Base-by-base conservation (phyloP, 2,113 vertebrate species). In the Chascanopsetta lugubris region DNA sequence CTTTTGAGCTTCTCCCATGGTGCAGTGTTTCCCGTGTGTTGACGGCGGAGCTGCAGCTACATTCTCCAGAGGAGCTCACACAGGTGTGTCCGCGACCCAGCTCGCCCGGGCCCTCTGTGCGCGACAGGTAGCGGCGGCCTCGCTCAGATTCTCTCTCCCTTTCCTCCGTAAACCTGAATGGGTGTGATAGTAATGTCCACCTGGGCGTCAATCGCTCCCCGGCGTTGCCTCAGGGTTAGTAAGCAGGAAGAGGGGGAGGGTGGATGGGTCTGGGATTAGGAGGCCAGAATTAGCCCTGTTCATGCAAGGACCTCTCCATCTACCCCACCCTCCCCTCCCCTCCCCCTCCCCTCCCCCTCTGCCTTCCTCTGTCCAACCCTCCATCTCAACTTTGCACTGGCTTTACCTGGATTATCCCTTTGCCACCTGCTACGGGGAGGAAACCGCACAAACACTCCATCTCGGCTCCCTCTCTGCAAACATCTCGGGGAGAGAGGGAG, bases 1-100 rank as follows among this genome's bases (percentile, higher is more conserved):
- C 93, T 94, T 94, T 86, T 94, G 92, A 87, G 89, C 91, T 87
- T 95, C 94, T 71, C 93, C 93, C 94, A 95, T 94, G 83, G 82
- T 93, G 76, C 54, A 42, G 73, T 72, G 66, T 87, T 62, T 86
- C 65, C 75, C 84, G 54, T 77, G 63, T 69, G 65, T 67, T 45
- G 67, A 48, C 67, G 69, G 24, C 48, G 73, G 49, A 67, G 72
- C 82, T 76, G 70, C 71, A 83, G 25, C 91, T 92, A 82, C 53
- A 91, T 92, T 91, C 90, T 91, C 84, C 80, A 82, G 63, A 63
- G 38, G 75, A 55, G 62, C 73, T 72, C 59, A 50, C 75, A 75
- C 71, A 78, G 73, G 79, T 79, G 69, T 45, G 29, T 67, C 25
- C 32, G 60, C 38, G 67, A 29, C 81, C 53, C 80, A 69, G 61